These are phyloP conservation scores for Agapetus fuscipes DNA, from an alignment of 2,888 invertebrate species.

Conservation along the genomic window DNA sequence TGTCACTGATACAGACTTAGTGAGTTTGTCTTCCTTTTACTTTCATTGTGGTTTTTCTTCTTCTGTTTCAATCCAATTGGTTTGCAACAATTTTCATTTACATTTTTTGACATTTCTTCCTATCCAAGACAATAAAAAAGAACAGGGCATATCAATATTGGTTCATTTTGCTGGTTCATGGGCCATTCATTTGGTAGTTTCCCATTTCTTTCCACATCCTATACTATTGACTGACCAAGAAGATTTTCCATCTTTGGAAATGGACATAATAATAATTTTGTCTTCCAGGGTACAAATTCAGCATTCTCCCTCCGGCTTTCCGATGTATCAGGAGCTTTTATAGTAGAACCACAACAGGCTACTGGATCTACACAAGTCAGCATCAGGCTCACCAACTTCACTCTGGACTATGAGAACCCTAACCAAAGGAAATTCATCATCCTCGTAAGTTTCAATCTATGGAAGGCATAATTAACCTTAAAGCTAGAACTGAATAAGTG, in stretches of 20 bases:
- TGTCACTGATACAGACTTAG: slow-evolving; percentile 78
- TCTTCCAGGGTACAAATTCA: slow-evolving; percentile 67
- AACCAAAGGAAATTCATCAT: slow-evolving; percentile 87
- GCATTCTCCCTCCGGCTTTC: slow-evolving; percentile 69
- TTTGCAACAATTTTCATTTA: not conserved
- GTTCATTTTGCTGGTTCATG: no score
- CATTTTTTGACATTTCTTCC: no score
- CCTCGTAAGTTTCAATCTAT: slow-evolving; percentile 46
- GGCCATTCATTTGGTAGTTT: no score
- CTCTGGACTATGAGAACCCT: slow-evolving; percentile 82
- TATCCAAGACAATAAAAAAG: no score
- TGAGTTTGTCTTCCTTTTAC: no score
- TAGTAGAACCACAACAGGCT: slow-evolving; percentile 71
- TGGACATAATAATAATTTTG: no score
- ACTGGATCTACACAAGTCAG: slow-evolving; percentile 75
- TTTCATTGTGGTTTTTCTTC: slow-evolving; percentile 2
- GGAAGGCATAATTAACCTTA: no score
- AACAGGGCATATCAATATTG: no score
- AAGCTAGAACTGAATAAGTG: no score
- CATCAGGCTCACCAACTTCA: slow-evolving; percentile 67
- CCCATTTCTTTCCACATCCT: no score
- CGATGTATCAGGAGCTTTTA: slow-evolving; percentile 73
- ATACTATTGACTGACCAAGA: no score
- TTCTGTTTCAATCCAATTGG: not conserved
- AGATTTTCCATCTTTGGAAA: no score